These are phyloP conservation scores for Sarcophaga carnaria DNA, from an alignment of 2,888 invertebrate genomes.

Conservation along the genomic window DNA sequence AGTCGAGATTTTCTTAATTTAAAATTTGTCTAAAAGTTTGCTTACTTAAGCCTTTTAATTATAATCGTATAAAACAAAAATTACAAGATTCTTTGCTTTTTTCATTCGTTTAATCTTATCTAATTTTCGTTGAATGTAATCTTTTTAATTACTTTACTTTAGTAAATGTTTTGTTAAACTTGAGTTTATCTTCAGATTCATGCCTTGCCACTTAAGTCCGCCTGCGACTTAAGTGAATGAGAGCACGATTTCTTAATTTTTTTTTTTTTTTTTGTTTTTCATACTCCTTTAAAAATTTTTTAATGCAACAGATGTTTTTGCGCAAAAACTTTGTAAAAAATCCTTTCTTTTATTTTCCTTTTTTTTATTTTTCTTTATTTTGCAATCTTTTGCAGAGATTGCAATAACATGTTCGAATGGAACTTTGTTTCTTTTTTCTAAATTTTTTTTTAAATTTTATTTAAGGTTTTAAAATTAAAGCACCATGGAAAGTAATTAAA, in stretches of 20 bases:
- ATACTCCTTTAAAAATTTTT: conserved; percentile 35
- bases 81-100: neutral
- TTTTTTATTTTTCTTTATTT: conserved; percentile 1
- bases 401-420: conserved; percentile 31
- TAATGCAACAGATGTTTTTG: conserved; percentile 56
- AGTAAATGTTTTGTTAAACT: conserved; percentile 53
- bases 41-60: neutral
- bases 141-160: conserved; percentile 55
- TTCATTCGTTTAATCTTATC: neutral
- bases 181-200: neutral
- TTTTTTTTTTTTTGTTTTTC: conserved; percentile 9
- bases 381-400: conserved; percentile 50
- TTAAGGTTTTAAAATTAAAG: neutral
- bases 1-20: too few species aligned
- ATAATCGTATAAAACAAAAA: neutral
- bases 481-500: conserved; percentile 35
- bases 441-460: neutral
- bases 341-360: neutral
- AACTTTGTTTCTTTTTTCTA: neutral
- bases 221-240: neutral
- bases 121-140: conserved; percentile 2
- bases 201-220: neutral
- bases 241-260: neutral
- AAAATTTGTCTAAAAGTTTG: too few species aligned
- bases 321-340: conserved; percentile 34